Base-by-base conservation (phyloP, 2,888 invertebrate genomes). In the Sinhomidia bicolor region DNA sequence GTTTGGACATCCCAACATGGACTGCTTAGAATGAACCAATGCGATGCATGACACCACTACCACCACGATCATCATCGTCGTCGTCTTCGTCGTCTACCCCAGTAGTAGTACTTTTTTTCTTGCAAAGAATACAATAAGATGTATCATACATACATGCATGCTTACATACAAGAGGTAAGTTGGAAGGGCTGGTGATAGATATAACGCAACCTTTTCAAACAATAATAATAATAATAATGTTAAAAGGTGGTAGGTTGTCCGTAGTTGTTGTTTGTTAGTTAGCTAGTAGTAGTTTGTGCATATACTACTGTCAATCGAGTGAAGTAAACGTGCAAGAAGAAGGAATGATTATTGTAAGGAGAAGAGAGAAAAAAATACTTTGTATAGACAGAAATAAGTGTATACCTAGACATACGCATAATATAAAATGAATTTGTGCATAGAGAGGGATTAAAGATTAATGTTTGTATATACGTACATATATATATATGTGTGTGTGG, bases 1-100 rank as follows among this genome's bases (percentile, higher is more conserved):
- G 85, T 89, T 89, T 74, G 79, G 80, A 71, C 85, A 85, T 89
- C 89, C 78, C 54, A 85, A 76, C 74, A 85, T 85, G 68, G 89
- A 89, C 89, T 89, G 89, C 78, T 57, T 23, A 86, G 85, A 65
- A 32, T 62, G 62, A 17, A 41, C 71, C 71, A 74, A 51, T 79
- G 79, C 54, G 36, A 14, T 57, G 62, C 80, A 62, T 60, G 60
- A 20, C 57, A 57, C 12, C 7, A 57, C 23, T 23, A 74, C 12
- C 20, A 29, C 12, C 26, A 62, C 6, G 12, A n/a, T n/a, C n/a
- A n/a, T n/a, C n/a, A n/a, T n/a, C n/a, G n/a, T n/a, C n/a, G n/a
- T n/a, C n/a, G n/a, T n/a, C n/a, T n/a, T n/a, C n/a, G n/a, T n/a
- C n/a, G n/a, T n/a, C n/a, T n/a, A n/a, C n/a, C n/a, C 23, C 26